phyloP scores from a whole-genome alignment of 2,797 vertebrate genomes.

The Channallabes apus region DNA sequence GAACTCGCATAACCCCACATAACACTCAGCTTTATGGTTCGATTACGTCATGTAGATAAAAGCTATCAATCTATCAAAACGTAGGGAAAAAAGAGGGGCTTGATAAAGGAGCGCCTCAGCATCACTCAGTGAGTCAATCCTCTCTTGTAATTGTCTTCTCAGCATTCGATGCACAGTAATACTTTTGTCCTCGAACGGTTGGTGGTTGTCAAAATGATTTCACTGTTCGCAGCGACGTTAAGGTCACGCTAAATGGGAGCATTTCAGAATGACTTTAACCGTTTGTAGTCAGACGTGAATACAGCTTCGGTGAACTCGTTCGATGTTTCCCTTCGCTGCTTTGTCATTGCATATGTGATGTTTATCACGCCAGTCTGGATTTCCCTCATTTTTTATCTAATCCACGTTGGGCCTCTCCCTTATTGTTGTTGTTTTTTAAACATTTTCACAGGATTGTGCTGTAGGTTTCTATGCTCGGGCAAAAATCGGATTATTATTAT shows the following conservation, averaged over 20 bases:
- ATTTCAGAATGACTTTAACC: slow-evolving; percentile 45
- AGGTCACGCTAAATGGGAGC: slow-evolving; percentile 30
- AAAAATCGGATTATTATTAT: background rate
- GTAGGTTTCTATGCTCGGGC: background rate
- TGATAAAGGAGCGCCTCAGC: slow-evolving; percentile 31
- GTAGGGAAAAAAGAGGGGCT: background rate
- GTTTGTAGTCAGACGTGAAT: slow-evolving; percentile 13
- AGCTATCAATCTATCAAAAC: too few species aligned
- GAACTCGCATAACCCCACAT: background rate
- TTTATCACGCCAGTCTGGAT: slow-evolving; percentile 5
- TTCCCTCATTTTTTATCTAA: background rate
- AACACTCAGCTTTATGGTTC: background rate
- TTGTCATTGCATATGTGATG: background rate
- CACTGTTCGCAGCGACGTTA: slow-evolving; percentile 17
- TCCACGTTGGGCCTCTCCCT: slow-evolving; percentile 11
- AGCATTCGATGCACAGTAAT: slow-evolving; percentile 44
- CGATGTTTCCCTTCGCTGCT: background rate
- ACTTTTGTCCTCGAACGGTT: slow-evolving; percentile 34
- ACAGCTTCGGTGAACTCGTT: background rate
- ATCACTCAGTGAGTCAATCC: slow-evolving; percentile 38
- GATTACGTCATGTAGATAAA: background rate
- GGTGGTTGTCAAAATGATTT: slow-evolving; percentile 47
- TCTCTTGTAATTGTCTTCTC: slow-evolving; percentile 44
- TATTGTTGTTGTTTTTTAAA: background rate
- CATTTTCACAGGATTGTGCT: background rate